Conservation (phyloP, 1,140 invertebrate species). For the Camponotus floridanus region DNA sequence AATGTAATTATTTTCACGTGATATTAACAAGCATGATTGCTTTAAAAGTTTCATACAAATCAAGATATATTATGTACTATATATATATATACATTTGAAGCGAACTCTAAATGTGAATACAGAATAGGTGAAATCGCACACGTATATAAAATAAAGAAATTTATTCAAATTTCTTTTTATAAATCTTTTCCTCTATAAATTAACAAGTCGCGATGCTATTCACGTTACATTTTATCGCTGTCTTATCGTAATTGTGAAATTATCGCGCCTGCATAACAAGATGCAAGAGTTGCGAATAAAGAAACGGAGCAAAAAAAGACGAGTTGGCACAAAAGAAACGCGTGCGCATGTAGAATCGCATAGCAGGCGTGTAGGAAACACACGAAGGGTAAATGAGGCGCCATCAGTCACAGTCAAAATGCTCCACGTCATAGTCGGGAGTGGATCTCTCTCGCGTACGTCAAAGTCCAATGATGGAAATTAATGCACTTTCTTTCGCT, state of each 20-base stretch:
- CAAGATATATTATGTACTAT: background rate
- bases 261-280: conserved; percentile 16
- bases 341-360: conserved; percentile 34
- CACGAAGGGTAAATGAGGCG: conserved; percentile 67
- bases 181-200: conserved; percentile 31
- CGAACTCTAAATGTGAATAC: background rate
- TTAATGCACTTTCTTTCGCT: conserved; percentile 64
- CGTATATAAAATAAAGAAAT: background rate
- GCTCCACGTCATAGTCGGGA: conserved; percentile 57
- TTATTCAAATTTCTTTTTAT: background rate
- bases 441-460: conserved; percentile 65
- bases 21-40: conserved; percentile 47
- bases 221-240: background rate
- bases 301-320: conserved; percentile 1
- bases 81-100: background rate
- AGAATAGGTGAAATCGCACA: background rate
- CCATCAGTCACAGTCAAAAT: conserved; percentile 71
- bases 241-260: conserved; percentile 42
- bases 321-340: conserved; percentile 27
- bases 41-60: conserved; percentile 31
- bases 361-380: conserved; percentile 39
- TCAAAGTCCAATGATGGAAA: conserved; percentile 70
- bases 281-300: conserved; percentile 34
- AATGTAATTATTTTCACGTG: conserved; percentile 58
- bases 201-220: conserved; percentile 1